Evolutionary conservation across 2,797 vertebrate genomes (phyloP).

Genomic region (Mormyrus proboscirostris): DNA sequence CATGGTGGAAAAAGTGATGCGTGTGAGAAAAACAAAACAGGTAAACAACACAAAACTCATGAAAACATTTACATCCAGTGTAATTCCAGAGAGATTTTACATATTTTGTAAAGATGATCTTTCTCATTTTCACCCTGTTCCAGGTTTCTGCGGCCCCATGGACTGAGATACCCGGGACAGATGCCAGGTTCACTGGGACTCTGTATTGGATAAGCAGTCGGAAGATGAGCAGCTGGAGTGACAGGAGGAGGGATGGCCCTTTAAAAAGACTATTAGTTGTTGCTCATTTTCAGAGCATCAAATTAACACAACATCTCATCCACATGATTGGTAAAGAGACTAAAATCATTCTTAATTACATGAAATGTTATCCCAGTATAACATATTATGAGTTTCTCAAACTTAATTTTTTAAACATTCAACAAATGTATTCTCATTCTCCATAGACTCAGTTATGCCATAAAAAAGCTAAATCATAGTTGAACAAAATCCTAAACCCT

Average conservation of each 20-base stretch:
- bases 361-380: background rate
- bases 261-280: background rate
- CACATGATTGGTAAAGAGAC: background rate
- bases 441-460: background rate
- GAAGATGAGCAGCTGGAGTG: background rate
- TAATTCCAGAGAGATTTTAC: background rate
- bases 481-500: background rate
- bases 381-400: background rate
- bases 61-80: background rate
- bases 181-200: background rate
- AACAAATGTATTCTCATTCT: background rate
- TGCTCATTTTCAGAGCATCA: background rate
- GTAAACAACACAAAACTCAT: background rate
- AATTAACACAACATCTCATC: background rate
- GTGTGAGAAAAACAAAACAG: background rate
- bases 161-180: background rate
- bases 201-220: background rate
- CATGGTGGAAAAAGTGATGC: no score
- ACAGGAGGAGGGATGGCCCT: background rate
- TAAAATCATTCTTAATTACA: background rate
- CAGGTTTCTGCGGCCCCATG: background rate
- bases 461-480: background rate
- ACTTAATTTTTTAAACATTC: background rate
- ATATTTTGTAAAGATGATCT: background rate
- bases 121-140: background rate